Base-by-base conservation (phyloP, 2,888 invertebrate species). In the Deilephila elpenor region DNA sequence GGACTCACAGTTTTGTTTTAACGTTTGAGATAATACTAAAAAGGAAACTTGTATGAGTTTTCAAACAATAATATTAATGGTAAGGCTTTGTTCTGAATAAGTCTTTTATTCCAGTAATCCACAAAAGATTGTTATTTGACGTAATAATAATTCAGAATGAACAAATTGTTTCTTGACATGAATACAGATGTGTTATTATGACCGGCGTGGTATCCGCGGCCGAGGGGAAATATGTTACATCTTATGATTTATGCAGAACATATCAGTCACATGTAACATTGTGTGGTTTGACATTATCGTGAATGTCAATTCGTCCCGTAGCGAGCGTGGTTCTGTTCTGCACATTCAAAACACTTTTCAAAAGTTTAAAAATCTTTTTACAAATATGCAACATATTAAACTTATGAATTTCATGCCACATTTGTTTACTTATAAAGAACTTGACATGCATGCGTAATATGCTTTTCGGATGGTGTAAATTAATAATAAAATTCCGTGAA, bases 241-340 rank as follows among this genome's bases (percentile, higher is more conserved):
- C 34, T 4, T 14, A 29, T 71, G 71, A 61, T 70, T 53, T 59
- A 75, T 25, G 60, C 53, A 76, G 53, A 71, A 67, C 74, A 73
- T 75, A 61, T 70, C 72, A 53, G 25, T 72, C 67, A 74, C 44
- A 75, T 74, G 76, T 76, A 70, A 73, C 76, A 75, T 72, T 70
- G 70, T 75, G 72, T 71, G 75, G 73, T 76, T 78, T 74, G 74
- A 78, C 77, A 75, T 76, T 75, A 74, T 80, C 77, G 78, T 77
- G 76, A 79, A 80, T 79, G 73, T 77, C 78, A 79, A 83, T 81
- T 80, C 78, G n/a, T 62, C 71, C 64, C 60, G n/a, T 64, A 61
- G 17, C 37, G 53, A 17, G 19, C n/a, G 20, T 56, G 19, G 19
- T 56, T 19, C 56, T 56, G n/a, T 56, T 56, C 56, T 56, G 56